phyloP scores from a whole-genome alignment of 2,797 vertebrate species.

The Thamnophis elegans region DNA sequence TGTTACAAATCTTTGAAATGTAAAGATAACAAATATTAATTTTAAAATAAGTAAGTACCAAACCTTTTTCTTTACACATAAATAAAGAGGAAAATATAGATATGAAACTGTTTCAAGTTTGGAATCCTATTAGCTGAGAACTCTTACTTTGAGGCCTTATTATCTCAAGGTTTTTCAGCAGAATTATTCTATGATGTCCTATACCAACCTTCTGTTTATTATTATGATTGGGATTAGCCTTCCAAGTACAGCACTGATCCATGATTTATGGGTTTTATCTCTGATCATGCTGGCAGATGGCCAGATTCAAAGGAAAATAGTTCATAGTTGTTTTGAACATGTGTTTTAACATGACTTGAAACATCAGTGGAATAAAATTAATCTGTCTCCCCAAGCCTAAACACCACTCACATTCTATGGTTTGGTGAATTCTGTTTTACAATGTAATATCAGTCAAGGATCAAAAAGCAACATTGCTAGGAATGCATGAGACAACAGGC shows the following conservation, averaged over 20 bases:
- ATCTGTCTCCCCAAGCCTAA: not conserved
- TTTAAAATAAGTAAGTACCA: not conserved
- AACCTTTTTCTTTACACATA: not conserved
- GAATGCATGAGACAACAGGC: not conserved
- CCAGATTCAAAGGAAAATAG: slow-evolving; percentile 10
- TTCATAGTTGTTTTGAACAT: not conserved
- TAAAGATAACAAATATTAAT: not conserved
- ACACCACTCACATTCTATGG: not conserved
- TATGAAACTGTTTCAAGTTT: not conserved
- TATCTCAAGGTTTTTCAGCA: not conserved
- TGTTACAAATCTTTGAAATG: not conserved
- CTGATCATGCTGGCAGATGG: not conserved
- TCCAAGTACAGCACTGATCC: not conserved
- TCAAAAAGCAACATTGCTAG: not conserved
- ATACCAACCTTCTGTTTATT: not conserved
- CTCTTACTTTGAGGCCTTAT: not conserved
- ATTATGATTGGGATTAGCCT: not conserved
- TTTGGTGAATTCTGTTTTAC: not conserved
- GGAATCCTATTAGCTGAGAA: not conserved
- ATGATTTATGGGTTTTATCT: not conserved
- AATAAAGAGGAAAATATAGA: not conserved
- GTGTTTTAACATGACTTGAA: not conserved
- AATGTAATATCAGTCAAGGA: not conserved
- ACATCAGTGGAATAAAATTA: not conserved
- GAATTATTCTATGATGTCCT: not conserved